Percentiles rank a stretch among this genome's conserved stretches.
These are phyloP conservation scores for Anoplophora glabripennis DNA, from an alignment of 1,140 invertebrate species.

Conservation along the genomic window DNA sequence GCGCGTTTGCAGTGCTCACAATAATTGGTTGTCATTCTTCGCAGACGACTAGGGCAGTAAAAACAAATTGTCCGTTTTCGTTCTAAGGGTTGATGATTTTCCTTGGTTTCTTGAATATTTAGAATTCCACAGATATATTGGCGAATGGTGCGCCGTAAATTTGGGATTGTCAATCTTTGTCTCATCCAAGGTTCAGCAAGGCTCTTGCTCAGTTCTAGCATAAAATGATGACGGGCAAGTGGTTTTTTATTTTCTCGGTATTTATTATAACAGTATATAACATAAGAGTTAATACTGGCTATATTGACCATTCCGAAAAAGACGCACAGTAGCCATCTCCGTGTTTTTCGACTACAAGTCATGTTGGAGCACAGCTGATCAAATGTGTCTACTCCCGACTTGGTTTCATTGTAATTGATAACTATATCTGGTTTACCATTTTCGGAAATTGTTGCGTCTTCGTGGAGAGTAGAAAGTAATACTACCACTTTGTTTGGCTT, in stretches of 20 bases:
- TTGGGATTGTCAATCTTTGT: no score
- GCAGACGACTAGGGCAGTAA: constrained; percentile 12
- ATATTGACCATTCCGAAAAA: constrained; percentile 38
- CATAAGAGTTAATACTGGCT: constrained; percentile 32
- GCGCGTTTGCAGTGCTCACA: constrained; percentile 13
- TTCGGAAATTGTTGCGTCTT: no score
- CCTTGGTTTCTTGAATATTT: constrained; percentile 3
- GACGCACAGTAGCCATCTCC: constrained; percentile 19
- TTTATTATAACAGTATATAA: constrained; percentile 22
- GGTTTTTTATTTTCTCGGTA: constrained; percentile 10
- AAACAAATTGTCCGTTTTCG: constrained; percentile 7
- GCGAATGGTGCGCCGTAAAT: no score
- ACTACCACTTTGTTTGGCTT: no score
- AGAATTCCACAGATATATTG: constrained; percentile 4
- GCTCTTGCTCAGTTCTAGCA: constrained; percentile 12
- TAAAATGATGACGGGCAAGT: constrained; percentile 6
- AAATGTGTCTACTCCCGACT: constrained; percentile 51
- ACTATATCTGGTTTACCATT: constrained; percentile 28
- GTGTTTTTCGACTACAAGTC: constrained; percentile 28
- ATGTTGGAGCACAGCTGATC: constrained; percentile 48
- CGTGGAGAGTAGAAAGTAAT: no score
- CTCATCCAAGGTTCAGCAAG: no score
- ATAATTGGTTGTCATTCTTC: constrained; percentile 10
- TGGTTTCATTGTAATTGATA: constrained; percentile 49
- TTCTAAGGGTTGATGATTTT: constrained; percentile 7